phyloP scores from a whole-genome alignment of 2,113 vertebrate species.

The Camarhynchus parvulus region DNA sequence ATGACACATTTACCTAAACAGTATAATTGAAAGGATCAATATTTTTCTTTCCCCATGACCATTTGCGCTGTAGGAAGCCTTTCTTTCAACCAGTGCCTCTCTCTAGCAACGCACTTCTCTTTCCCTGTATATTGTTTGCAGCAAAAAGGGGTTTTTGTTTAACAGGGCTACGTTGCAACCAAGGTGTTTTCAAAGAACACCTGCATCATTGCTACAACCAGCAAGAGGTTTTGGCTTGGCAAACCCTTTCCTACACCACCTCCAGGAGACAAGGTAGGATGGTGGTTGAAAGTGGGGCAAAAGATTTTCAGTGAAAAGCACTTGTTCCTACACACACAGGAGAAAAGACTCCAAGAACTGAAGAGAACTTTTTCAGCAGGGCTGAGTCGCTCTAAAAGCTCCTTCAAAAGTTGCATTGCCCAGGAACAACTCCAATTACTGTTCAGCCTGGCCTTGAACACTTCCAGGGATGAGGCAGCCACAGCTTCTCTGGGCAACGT shows the following conservation, averaged over 20 bases:
- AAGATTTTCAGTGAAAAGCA: neutral
- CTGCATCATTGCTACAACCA: neutral
- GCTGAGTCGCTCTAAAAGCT: neutral
- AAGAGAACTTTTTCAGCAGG: neutral
- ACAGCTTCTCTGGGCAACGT: neutral
- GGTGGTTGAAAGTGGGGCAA: neutral
- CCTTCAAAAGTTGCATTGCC: neutral
- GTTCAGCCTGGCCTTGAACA: neutral
- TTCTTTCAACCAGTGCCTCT: neutral
- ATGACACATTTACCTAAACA: neutral
- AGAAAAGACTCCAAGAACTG: neutral
- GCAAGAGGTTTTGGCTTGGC: neutral
- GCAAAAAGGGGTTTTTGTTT: neutral
- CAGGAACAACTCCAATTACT: neutral
- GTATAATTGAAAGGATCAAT: neutral
- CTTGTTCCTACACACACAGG: rapidly evolving
- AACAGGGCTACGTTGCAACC: neutral
- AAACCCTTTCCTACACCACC: neutral
- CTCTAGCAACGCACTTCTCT: neutral
- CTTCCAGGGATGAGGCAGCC: neutral
- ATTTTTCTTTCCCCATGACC: neutral
- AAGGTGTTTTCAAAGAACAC: neutral
- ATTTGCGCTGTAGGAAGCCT: neutral
- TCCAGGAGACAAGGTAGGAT: conserved; percentile 61
- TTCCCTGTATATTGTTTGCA: neutral